Base-by-base conservation (phyloP, 64 coral and sea anemone genomes). In the Porites australiensis region DNA sequence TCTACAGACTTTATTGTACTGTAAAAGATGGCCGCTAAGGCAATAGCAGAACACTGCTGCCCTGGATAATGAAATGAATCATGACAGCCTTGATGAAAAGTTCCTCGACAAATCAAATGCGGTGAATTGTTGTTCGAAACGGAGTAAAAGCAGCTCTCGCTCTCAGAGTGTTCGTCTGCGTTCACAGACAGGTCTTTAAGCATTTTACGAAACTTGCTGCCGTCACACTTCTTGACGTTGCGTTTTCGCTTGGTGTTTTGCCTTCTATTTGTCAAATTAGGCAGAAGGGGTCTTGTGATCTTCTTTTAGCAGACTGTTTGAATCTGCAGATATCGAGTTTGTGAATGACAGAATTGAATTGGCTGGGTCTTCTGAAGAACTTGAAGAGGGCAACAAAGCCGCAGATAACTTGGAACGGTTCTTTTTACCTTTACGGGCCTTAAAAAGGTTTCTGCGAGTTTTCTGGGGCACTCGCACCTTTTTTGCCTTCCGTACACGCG, bases 61-160 rank as follows among this genome's bases (percentile, higher is more conserved):
- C 66, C 66, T 20, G 66, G 66, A 70, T 70, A 70, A 70, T 70
- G 15, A 70, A 70, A 70, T 70, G 8, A 70, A 70, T 70, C 16
- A 70, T 70, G 66, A 19, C 19, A 19, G 19, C 66, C 66, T 21
- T 70, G 66, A 21, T 70, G 23, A 20, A 70, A 70, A 70, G 66
- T 23, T 70, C 66, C 15, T 20, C 19, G 18, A 20, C 66, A 20
- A 6, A 70, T 20, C 21, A 70, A 70, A 6, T 6, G 20, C 8
- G 66, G 66, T 70, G 18, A 20, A 8, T 70, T 18, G 66, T 20
- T 70, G 20, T 70, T 19, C 19, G 19, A 21, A 70, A 21, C 66
- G 20, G 66, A 70, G 18, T 70, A 21, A 70, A 70, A 70, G 66
- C 19, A 8, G 21, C 66, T 70, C 19, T 21, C 66, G 19, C 21